These are phyloP conservation scores for Ptychoptera contaminata DNA, from an alignment of 2,888 invertebrate genomes.

Conservation along the genomic window DNA sequence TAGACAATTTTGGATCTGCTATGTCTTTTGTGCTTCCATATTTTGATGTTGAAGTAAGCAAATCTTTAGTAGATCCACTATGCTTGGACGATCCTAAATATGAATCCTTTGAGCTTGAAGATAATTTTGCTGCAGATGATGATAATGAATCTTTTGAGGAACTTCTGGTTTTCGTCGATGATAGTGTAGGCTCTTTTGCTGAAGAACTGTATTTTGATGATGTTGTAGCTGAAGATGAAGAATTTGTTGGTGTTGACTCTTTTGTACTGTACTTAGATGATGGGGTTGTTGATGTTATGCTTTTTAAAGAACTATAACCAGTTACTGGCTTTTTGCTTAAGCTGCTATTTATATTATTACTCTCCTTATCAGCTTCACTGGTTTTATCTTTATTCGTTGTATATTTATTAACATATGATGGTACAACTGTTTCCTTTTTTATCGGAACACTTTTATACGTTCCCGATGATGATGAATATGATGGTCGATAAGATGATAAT, in stretches of 20 bases:
- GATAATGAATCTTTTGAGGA: no score
- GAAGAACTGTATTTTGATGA: not conserved
- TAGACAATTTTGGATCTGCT: not conserved
- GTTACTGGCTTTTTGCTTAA: no score
- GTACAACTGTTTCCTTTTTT: slow-evolving; percentile 20
- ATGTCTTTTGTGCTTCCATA: not conserved
- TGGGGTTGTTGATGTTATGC: not conserved
- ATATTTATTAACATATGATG: slow-evolving; percentile 25
- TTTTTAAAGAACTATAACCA: no score
- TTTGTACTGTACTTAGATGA: not conserved
- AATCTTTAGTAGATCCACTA: slow-evolving; percentile 2
- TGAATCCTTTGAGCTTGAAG: no score
- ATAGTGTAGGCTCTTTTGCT: slow-evolving; percentile 14
- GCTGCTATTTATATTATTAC: no score
- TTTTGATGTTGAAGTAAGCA: slow-evolving; percentile 1
- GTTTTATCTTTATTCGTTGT: slow-evolving; percentile 11
- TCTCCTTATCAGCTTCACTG: not conserved
- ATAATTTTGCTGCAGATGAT: no score
- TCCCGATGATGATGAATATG: slow-evolving; percentile 29
- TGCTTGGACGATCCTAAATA: no score
- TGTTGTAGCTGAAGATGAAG: not conserved
- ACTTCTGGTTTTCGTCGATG: not conserved
- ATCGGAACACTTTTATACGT: slow-evolving; percentile 23
- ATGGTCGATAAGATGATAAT: slow-evolving; percentile 28
- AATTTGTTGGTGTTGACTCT: not conserved